These are phyloP conservation scores for Seriola rivoliana DNA, from an alignment of 2,113 vertebrate species.

Conservation along the genomic window DNA sequence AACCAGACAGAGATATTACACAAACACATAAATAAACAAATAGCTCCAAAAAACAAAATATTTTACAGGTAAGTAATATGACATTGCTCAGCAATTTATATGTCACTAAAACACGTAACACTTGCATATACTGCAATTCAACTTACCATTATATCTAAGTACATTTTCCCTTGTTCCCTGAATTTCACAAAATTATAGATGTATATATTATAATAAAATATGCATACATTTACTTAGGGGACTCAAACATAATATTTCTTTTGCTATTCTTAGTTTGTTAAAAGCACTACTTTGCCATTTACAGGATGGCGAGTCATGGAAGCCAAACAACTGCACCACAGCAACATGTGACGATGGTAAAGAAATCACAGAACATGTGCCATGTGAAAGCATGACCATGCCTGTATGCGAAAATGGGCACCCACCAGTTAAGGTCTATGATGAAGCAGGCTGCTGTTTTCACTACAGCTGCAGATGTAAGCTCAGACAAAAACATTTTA, in stretches of 20 bases:
- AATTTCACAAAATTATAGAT: neutral
- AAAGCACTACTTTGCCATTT: constrained; percentile 30
- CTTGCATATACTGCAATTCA: too few relatives aligned
- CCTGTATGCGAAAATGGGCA: constrained; percentile 86
- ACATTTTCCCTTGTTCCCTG: neutral
- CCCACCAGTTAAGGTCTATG: constrained; percentile 80
- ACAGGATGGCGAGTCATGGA: constrained; percentile 88
- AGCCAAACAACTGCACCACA: constrained; percentile 82
- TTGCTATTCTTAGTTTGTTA: neutral
- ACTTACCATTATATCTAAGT: neutral
- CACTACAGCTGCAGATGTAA: constrained; percentile 92
- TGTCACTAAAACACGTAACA: too few relatives aligned
- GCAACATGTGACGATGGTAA: constrained; percentile 82
- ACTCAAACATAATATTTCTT: neutral
- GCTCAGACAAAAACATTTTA: constrained; percentile 53
- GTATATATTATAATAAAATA: neutral
- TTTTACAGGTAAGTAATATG: too few relatives aligned
- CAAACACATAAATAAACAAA: too few relatives aligned
- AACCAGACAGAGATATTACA: neutral
- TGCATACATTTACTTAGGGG: neutral
- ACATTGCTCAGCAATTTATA: too few relatives aligned
- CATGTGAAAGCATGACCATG: constrained; percentile 69
- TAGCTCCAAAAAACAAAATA: too few relatives aligned
- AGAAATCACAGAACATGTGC: constrained; percentile 28
- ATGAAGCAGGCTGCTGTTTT: constrained; percentile 86